Evolutionary conservation across 1,140 invertebrate species (phyloP).

Genomic region (Philopotamus ludificatus): DNA sequence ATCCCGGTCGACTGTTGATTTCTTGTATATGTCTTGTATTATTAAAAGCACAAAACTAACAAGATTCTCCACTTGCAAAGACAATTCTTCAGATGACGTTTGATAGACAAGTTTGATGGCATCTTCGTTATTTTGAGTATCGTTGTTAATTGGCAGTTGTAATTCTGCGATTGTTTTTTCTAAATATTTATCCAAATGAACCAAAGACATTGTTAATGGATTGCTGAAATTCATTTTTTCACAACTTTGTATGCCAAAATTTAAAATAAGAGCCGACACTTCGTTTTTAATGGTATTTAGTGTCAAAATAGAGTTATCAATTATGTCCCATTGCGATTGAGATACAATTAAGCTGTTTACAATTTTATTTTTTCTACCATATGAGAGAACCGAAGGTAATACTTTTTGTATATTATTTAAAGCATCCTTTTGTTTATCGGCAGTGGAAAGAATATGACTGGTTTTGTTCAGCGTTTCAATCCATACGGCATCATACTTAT

Average conservation of each 20-base stretch:
- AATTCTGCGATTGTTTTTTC: not conserved
- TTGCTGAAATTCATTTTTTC: constrained; percentile 43
- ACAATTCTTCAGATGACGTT: constrained; percentile 41
- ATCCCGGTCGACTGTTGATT: constrained; percentile 42
- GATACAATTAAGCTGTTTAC: constrained; percentile 42
- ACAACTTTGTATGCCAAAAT: constrained; percentile 48
- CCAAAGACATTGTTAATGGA: constrained; percentile 48
- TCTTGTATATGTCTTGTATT: constrained; percentile 72
- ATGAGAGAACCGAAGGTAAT: constrained; percentile 42
- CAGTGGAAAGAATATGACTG: constrained; percentile 47
- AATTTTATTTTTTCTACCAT: constrained; percentile 41
- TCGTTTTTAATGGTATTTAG: constrained; percentile 45
- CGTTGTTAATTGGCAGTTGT: not conserved
- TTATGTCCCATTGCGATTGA: constrained; percentile 49
- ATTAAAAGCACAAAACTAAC: constrained; percentile 61
- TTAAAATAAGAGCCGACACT: constrained; percentile 44
- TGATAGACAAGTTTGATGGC: not conserved
- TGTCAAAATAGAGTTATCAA: constrained; percentile 44
- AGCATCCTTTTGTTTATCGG: constrained; percentile 50
- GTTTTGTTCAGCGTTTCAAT: constrained; percentile 49
- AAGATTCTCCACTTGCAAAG: constrained; percentile 56
- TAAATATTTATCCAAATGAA: constrained; percentile 45
- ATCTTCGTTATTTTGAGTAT: constrained; percentile 10
- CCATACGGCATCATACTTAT: constrained; percentile 57
- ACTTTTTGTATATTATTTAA: constrained; percentile 48